Base-by-base conservation (phyloP, 2,797 vertebrate genomes). In the Emydoidea blandingii region DNA sequence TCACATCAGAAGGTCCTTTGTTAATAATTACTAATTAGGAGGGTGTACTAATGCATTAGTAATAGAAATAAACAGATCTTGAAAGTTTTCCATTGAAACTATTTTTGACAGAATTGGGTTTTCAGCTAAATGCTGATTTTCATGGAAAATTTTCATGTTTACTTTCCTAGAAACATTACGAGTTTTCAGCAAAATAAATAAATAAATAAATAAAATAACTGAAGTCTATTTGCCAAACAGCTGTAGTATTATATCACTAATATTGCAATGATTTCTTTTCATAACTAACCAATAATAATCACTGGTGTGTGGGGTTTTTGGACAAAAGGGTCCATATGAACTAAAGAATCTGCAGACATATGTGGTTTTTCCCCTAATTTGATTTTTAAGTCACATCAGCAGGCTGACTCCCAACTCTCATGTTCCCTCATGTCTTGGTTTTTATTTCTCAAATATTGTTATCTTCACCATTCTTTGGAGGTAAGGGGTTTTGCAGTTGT, bases 41-140 rank as follows among this genome's bases (percentile, higher is more conserved):
- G 89, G 11, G 56, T 94, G 81, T 79, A 81, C 81, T 95, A 59
- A 44, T 95, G 15, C 31, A 11, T 34, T 89, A 68, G 65, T 4
- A 89, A 82, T 56, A 90, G 82, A 56, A 95, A 92, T 89, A 92
- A 95, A 94, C 53, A 91, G 15, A 89, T 95, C 65, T 1, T 91
- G 31, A 85, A 93, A 65, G 47, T 54, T 83, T 88, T 92, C 16
- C 0, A 0, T 11, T 81, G 14, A 91, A 93, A 86, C 74, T 0
- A 52, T 81, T 94, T 86, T 87, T 44, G 18, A 41, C 41, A 5
- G 59, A 47, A 4, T 6, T 18, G 0, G 44, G 88, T 81, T 4
- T 88, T 85, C 93, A 79, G 72, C 12, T 65, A 47, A 83, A 78
- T 6, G 1, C 1, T 82, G 2, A 12, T 10, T 84, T 87, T 59